A percentile compares a stretch with the other conserved stretches of the same genome.
Evolutionary conservation across 2,888 invertebrate species (phyloP).

Genomic region (Rhagium mordax): DNA sequence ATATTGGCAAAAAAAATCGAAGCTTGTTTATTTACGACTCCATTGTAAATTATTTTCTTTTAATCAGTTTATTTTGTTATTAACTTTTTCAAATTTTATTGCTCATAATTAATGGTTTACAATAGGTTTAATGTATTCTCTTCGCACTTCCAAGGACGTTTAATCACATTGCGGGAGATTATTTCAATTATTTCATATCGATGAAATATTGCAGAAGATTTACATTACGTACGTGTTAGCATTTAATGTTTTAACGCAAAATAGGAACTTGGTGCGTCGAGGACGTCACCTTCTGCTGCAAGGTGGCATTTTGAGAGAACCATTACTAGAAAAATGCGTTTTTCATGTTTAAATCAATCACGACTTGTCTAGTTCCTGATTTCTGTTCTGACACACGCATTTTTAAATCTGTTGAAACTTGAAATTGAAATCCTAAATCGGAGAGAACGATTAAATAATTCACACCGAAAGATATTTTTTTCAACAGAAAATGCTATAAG

Average conservation of each 20-base stretch:
- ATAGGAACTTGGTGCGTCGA: background rate
- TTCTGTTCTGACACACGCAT: too few relatives aligned
- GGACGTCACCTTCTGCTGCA: background rate
- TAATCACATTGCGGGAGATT: slow-evolving; percentile 13
- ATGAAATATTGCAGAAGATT: background rate
- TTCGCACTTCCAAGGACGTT: slow-evolving; percentile 14
- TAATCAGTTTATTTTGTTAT: slow-evolving; percentile 20
- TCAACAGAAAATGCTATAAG: too few relatives aligned
- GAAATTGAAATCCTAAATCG: too few relatives aligned
- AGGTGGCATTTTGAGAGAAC: background rate
- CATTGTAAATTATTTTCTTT: slow-evolving; percentile 9
- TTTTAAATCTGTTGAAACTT: too few relatives aligned
- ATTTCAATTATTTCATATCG: background rate
- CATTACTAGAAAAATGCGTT: background rate
- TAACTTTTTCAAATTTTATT: slow-evolving; percentile 33
- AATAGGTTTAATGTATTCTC: slow-evolving; percentile 10
- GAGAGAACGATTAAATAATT: too few relatives aligned
- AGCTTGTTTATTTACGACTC: slow-evolving; percentile 10
- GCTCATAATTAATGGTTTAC: slow-evolving; percentile 38
- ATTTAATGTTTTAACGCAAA: background rate
- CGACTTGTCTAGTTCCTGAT: background rate
- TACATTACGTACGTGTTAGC: background rate
- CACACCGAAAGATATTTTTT: too few relatives aligned
- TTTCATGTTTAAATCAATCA: background rate
- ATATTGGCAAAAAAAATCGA: slow-evolving; percentile 5